phyloP scores from a whole-genome alignment of 2,888 invertebrate genomes.

The Megaustenia siamemsis region DNA sequence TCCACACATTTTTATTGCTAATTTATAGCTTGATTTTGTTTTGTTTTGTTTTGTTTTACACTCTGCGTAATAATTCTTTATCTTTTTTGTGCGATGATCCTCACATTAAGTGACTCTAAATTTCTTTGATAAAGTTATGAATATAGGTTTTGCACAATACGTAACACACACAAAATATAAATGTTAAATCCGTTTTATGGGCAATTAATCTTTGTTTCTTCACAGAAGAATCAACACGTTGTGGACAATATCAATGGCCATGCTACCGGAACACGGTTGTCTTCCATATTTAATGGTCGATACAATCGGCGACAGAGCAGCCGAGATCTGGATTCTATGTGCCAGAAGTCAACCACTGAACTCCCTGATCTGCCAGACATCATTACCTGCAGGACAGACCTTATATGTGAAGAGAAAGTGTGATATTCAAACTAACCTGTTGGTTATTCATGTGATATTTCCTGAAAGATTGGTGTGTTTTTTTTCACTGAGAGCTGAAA shows the following conservation, averaged over 20 bases:
- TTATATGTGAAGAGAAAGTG: constrained; percentile 47
- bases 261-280: constrained; percentile 12
- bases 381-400: constrained; percentile 41
- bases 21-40: too few relatives aligned
- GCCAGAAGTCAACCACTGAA: constrained; percentile 26
- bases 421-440: not conserved
- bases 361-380: constrained; percentile 42
- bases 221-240: constrained; percentile 24
- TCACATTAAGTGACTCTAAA: too few relatives aligned
- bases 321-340: constrained; percentile 28
- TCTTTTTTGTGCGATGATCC: too few relatives aligned
- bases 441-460: not conserved
- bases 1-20: too few relatives aligned
- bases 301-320: constrained; percentile 36
- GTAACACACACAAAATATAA: not conserved
- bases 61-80: too few relatives aligned
- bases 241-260: constrained; percentile 17
- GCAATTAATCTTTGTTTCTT: not conserved
- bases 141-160: not conserved
- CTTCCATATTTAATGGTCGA: constrained; percentile 44
- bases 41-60: too few relatives aligned
- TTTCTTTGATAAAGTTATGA: too few relatives aligned
- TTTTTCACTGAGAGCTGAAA: too few relatives aligned
- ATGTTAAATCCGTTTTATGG: not conserved
- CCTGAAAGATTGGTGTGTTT: too few relatives aligned